Evolutionary conservation across 2,888 invertebrate species (phyloP), one percentile per base, ranked within the genome.

Genomic region (Polymixis lichenea): DNA sequence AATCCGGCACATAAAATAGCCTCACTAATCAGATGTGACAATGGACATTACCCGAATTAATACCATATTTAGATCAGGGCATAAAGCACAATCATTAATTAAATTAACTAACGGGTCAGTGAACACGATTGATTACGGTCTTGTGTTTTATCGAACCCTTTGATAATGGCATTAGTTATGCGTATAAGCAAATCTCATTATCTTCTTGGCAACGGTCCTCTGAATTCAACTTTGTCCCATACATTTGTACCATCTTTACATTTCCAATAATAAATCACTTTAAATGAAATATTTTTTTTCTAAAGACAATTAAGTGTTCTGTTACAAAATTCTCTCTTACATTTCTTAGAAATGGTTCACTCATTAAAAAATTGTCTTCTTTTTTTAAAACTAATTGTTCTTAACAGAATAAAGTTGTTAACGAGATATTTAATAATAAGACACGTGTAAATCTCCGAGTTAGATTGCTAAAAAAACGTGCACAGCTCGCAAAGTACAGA

Each of bases 61-160:
- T 84, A 71, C 83, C 78, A 84, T 84, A 84, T 84, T 84, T 84
- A 82, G 83, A 84, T 82, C 82, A 67, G 65, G 13, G 75, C 56
- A 72, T 76, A 78, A 72, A 86, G 74, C 78, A 78, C 75, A 81
- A 75, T 72, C 86, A 83, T 85, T 87, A 86, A 87, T 85, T 85
- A 69, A 80, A 87, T 87, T 85, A 86, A 73, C 69, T 78, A 69
- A 78, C 87, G 85, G 86, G 75, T 82, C 86, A 87, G 70, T 87
- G 86, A 83, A 77, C 83, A 75, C 74, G 69, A 83, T 75, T 87
- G 86, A 83, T 85, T 86, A 76, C 69, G 84, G 77, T 77, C 77
- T 77, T 75, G 65, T 84, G 68, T 84, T 78, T 84, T 80, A 80
- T 75, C 79, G 68, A 77, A 79, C 70, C 81, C 84, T 86, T 86